Base-by-base conservation (phyloP, 2,113 vertebrate species). In the Xenopus tropicalis region DNA sequence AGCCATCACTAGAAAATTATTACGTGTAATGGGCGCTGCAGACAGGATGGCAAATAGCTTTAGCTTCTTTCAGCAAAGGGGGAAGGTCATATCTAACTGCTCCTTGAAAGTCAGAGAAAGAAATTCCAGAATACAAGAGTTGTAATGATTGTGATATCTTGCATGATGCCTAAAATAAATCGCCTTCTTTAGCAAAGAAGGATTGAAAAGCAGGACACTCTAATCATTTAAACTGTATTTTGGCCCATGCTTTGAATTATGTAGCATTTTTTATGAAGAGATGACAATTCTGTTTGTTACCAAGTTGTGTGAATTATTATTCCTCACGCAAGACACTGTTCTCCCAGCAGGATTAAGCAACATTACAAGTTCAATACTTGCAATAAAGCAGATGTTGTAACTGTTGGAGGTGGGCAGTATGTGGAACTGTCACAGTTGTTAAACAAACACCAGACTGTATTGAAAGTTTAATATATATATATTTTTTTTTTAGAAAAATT, bases 1-100 rank as follows among this genome's bases (percentile, higher is more conserved):
- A 74, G 72, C 72, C 72, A 69, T 69, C 72, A 74, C 17, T 54
- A 69, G 43, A 62, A 74, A 61, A 74, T 74, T 74, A 74, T 74
- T 74, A 74, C 61, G 65, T 74, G 65, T 74, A 74, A 69, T 67
- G 24, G 65, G 65, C 61, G 65, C 61, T 68, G 23, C 57, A 74
- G 65, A 74, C 65, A 74, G 42, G 66, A 68, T 52, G 24, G 65
- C 43, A 74, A 74, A 74, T 74, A 74, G 72, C 56, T 69, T 68
- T 48, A 69, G 43, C 57, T 48, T 62, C 72, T 57, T 68, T 74
- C 46, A 68, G 56, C 24, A 11, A 69, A n/a, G 57, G 66, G 43
- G 24, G 46, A 74, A 68, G 72, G 72, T 74, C 72, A 74, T 25
- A 62, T 37, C 56, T 74, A 68, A 62, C 56, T 68, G 56, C 19